Evolutionary conservation across 2,113 vertebrate species (phyloP).

Genomic region (Oncorhynchus clarkii): DNA sequence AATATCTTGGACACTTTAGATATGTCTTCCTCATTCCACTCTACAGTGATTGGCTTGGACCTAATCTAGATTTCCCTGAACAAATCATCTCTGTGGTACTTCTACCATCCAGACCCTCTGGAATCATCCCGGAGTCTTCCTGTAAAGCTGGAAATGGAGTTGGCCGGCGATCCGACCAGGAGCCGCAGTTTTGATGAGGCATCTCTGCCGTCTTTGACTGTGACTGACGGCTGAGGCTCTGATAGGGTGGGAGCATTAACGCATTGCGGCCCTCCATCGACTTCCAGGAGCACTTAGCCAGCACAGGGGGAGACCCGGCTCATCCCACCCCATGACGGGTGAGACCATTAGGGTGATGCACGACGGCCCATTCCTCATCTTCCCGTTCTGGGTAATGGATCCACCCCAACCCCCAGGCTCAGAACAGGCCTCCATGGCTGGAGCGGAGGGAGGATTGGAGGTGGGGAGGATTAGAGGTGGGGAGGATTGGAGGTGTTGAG

Average conservation of each 20-base stretch:
- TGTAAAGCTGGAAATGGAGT: slow-evolving; percentile 45
- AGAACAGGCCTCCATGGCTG: neutral
- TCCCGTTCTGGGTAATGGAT: slow-evolving; percentile 36
- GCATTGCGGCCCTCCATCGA: slow-evolving; percentile 55
- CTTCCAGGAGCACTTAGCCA: slow-evolving; percentile 53
- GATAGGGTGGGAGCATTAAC: slow-evolving; percentile 50
- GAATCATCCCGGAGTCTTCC: neutral
- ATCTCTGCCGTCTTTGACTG: slow-evolving; percentile 33
- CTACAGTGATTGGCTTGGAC: neutral
- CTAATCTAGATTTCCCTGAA: neutral
- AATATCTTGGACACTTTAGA: neutral
- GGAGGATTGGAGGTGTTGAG: slow-evolving; percentile 34
- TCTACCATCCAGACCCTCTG: neutral
- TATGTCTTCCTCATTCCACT: neutral
- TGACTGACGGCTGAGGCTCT: slow-evolving; percentile 47
- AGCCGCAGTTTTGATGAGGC: slow-evolving; percentile 26
- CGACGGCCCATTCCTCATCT: slow-evolving; percentile 58
- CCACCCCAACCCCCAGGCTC: slow-evolving; percentile 33
- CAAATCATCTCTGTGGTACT: neutral
- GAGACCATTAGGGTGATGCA: slow-evolving; percentile 67
- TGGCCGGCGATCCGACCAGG: slow-evolving; percentile 12
- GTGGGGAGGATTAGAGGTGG: slow-evolving; percentile 44
- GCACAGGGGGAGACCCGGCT: slow-evolving; percentile 34
- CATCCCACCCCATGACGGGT: slow-evolving; percentile 50
- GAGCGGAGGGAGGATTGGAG: too few relatives aligned